Conservation (phyloP, 2,797 vertebrate genomes). For the Enteromius thamalakanensis region DNA sequence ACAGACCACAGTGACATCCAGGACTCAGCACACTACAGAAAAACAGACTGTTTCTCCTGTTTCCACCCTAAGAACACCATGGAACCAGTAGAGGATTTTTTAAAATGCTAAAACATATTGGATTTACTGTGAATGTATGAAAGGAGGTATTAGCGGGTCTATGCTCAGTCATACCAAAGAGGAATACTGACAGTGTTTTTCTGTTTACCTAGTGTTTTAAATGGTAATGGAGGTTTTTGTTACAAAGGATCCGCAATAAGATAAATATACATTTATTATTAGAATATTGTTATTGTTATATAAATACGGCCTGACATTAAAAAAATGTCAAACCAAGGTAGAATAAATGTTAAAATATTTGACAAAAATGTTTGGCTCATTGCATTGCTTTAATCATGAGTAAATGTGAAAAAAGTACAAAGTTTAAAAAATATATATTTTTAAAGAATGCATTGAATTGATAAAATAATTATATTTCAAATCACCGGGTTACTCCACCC, state of each 20-base stretch:
- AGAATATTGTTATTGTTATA: neutral
- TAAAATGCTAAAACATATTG: neutral
- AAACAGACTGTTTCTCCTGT: slow-evolving; percentile 40
- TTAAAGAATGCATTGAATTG: neutral
- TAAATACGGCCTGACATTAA: neutral
- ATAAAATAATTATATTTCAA: neutral
- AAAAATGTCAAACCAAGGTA: neutral
- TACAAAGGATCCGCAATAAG: slow-evolving; percentile 3
- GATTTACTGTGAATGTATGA: slow-evolving; percentile 12
- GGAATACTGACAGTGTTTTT: neutral
- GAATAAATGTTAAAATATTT: neutral
- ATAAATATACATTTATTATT: neutral
- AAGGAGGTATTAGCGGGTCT: slow-evolving; percentile 18
- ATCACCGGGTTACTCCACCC: no score
- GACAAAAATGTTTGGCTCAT: no score
- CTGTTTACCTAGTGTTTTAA: neutral
- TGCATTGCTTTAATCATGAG: no score
- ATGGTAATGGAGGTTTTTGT: slow-evolving; percentile 22
- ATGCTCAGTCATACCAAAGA: neutral
- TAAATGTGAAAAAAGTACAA: no score
- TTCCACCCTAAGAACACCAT: slow-evolving; percentile 20
- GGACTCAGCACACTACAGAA: slow-evolving; percentile 39
- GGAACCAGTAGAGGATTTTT: slow-evolving; percentile 28
- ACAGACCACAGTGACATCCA: slow-evolving; percentile 30
- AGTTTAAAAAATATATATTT: no score